Evolutionary conservation across 2,888 invertebrate genomes (phyloP).

Genomic region (Argynnis bischoffii): DNA sequence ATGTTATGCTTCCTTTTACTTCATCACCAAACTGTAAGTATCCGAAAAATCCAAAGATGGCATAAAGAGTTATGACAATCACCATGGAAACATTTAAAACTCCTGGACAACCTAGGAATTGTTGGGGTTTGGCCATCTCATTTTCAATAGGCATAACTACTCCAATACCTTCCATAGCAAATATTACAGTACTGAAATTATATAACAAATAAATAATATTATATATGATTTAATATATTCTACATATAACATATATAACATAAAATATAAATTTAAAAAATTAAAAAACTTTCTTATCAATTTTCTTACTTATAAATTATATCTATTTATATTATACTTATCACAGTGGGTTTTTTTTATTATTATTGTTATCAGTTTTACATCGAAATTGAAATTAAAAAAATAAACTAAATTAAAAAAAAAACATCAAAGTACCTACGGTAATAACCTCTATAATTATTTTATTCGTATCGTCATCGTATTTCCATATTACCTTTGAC

Average conservation of each 20-base stretch:
- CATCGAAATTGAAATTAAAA: not conserved
- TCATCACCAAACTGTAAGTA: slow-evolving; percentile 91
- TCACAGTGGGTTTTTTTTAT: too few species aligned
- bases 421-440: too few species aligned
- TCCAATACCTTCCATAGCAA: slow-evolving; percentile 98
- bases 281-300: too few species aligned
- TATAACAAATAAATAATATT: not conserved
- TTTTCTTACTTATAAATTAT: too few species aligned
- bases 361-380: too few species aligned
- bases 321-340: too few species aligned
- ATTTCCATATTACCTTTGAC: too few species aligned
- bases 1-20: slow-evolving; percentile 89
- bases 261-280: too few species aligned
- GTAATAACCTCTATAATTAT: too few species aligned
- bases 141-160: slow-evolving; percentile 97
- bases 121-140: slow-evolving; percentile 91
- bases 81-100: slow-evolving; percentile 93
- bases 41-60: slow-evolving; percentile 93
- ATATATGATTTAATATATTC: too few species aligned
- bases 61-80: slow-evolving; percentile 89
- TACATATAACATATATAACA: too few species aligned
- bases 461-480: too few species aligned
- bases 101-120: slow-evolving; percentile 91
- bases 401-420: not conserved
- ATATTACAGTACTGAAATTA: slow-evolving; percentile 91